Conservation (phyloP, 2,888 invertebrate genomes). For the Lochmaea crataegi region DNA sequence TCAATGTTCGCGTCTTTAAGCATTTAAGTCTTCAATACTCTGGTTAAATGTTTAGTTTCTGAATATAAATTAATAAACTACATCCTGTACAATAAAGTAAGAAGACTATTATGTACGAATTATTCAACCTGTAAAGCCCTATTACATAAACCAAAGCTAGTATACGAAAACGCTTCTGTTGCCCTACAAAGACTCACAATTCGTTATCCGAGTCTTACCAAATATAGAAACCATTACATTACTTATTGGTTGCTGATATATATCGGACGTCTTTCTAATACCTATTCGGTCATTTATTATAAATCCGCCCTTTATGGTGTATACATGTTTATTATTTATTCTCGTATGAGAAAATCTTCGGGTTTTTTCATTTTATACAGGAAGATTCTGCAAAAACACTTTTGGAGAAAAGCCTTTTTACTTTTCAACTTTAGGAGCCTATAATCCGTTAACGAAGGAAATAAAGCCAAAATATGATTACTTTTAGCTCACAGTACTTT, state of each 20-base stretch:
- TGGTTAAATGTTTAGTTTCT: too few species aligned
- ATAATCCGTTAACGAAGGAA: neutral
- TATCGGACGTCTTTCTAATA: slow-evolving; percentile 42
- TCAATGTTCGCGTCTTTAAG: too few species aligned
- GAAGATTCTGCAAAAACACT: neutral
- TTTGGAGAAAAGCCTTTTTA: neutral
- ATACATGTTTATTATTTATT: slow-evolving; percentile 23
- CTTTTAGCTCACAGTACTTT: too few species aligned
- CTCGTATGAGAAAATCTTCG: slow-evolving; percentile 9
- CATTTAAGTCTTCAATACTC: too few species aligned
- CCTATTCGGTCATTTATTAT: slow-evolving; percentile 42
- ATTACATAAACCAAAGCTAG: neutral
- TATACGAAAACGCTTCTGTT: slow-evolving; percentile 10
- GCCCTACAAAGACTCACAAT: slow-evolving; percentile 34
- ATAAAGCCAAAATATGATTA: too few species aligned
- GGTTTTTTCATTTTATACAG: neutral
- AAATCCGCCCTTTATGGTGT: slow-evolving; percentile 36
- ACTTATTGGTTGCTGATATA: slow-evolving; percentile 44
- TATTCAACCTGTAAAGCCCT: neutral
- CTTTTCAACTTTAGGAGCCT: neutral
- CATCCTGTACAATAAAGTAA: neutral
- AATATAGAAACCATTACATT: slow-evolving; percentile 49
- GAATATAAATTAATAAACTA: too few species aligned
- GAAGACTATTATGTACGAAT: neutral
- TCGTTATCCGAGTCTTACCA: slow-evolving; percentile 42